Conservation (phyloP, 1,140 invertebrate genomes). For the Olivierus martensii region DNA sequence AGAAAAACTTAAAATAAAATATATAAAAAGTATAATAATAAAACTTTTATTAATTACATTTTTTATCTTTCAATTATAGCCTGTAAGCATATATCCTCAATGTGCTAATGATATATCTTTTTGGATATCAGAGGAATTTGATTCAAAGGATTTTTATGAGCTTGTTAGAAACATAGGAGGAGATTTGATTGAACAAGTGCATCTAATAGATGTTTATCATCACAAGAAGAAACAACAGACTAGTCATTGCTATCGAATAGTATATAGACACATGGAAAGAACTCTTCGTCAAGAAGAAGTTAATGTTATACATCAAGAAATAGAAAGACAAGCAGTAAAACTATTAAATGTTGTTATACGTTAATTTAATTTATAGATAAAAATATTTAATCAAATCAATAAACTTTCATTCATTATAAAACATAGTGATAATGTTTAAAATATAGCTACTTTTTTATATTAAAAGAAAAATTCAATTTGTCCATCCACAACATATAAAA, state of each 20-base stretch:
- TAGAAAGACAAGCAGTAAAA: conserved; percentile 44
- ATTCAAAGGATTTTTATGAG: conserved; percentile 87
- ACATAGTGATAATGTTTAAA: too few species aligned
- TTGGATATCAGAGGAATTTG: conserved; percentile 71
- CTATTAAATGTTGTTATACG: conserved; percentile 56
- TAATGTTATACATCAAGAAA: conserved; percentile 64
- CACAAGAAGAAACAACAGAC: conserved; percentile 67
- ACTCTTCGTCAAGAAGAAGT: conserved; percentile 79
- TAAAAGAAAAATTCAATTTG: too few species aligned
- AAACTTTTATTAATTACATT: not conserved
- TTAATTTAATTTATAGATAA: conserved; percentile 36
- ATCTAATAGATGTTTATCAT: conserved; percentile 70
- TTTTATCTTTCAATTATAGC: conserved; percentile 41
- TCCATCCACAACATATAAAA: too few species aligned
- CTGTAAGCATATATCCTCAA: conserved; percentile 75
- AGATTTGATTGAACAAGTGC: conserved; percentile 83
- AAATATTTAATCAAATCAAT: too few species aligned
- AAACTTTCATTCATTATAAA: too few species aligned
- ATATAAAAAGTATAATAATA: too few species aligned
- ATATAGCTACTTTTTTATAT: too few species aligned
- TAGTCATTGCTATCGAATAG: conserved; percentile 84
- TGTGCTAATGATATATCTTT: conserved; percentile 92
- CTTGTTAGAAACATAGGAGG: conserved; percentile 72
- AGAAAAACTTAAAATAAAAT: not conserved
- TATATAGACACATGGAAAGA: conserved; percentile 85